Percentiles rank a stretch among this genome's conserved stretches.
These are phyloP conservation scores for Pseudorhombus dupliciocellatus DNA, from an alignment of 2,113 vertebrate genomes.

Conservation along the genomic window DNA sequence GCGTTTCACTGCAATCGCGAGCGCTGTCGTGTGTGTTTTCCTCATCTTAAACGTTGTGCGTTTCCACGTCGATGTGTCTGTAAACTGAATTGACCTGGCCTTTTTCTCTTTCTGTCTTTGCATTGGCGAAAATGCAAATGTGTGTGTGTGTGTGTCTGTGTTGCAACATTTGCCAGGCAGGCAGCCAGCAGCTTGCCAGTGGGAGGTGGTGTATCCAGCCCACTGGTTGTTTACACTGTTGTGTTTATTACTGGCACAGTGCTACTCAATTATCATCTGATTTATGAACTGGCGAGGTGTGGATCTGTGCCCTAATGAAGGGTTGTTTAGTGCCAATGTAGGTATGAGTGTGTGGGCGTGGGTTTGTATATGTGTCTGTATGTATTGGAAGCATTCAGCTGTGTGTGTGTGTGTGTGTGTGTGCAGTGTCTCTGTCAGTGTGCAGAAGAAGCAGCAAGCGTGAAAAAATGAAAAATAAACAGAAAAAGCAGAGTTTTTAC, in stretches of 20 bases:
- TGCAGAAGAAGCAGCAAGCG: slow-evolving; percentile 9
- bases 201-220: slow-evolving; percentile 67
- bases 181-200: slow-evolving; percentile 66
- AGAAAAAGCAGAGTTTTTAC: slow-evolving; percentile 10
- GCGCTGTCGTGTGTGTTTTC: slow-evolving; percentile 35
- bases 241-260: slow-evolving; percentile 76
- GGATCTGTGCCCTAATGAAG: slow-evolving; percentile 60
- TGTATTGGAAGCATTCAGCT: not conserved
- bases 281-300: slow-evolving; percentile 79
- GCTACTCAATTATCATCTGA: slow-evolving; percentile 79
- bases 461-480: slow-evolving; percentile 3
- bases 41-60: not conserved
- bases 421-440: slow-evolving; percentile 15
- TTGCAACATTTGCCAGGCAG: slow-evolving; percentile 58
- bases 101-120: slow-evolving; percentile 41
- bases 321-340: slow-evolving; percentile 63
- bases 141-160: slow-evolving; percentile 25
- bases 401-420: not conserved
- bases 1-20: slow-evolving; percentile 36
- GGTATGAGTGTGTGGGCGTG: not conserved
- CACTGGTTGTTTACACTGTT: slow-evolving; percentile 76
- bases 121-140: slow-evolving; percentile 26
- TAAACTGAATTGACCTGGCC: slow-evolving; percentile 10
- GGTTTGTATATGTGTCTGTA: not conserved
- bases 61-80: slow-evolving; percentile 16